Evolutionary conservation across 1,140 invertebrate genomes (phyloP).

Genomic region (Nasonia giraulti): DNA sequence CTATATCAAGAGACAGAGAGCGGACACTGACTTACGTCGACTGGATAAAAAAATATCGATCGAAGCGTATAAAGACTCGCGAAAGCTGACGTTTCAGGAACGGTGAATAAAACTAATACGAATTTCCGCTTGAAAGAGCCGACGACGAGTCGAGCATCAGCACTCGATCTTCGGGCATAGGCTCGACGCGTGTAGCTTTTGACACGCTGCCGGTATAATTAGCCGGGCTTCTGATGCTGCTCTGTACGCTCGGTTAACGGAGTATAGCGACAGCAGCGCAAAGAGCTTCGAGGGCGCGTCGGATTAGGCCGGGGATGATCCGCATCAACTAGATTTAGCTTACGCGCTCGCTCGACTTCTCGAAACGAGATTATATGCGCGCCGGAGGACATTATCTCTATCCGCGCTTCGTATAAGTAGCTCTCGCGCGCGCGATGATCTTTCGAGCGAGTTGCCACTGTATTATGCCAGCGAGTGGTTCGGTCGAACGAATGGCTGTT

Average conservation of each 20-base stretch:
- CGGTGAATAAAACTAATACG: no score
- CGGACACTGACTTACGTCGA: no score
- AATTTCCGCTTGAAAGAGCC: no score
- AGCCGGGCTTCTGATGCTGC: not conserved
- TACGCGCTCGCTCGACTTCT: conserved; percentile 39
- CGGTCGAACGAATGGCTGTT: not conserved
- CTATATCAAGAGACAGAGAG: not conserved
- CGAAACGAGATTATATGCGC: conserved; percentile 30
- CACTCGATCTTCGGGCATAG: not conserved
- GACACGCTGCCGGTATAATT: not conserved
- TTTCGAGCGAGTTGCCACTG: not conserved
- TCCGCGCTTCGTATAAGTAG: conserved; percentile 4
- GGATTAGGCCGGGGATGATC: conserved; percentile 42
- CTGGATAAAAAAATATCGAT: no score
- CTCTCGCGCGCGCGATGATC: not conserved
- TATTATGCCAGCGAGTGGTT: not conserved
- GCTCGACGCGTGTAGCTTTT: not conserved
- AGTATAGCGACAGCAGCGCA: conserved; percentile 1
- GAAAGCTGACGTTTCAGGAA: no score
- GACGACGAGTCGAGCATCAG: not conserved
- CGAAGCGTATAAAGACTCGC: no score
- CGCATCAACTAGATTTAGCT: conserved; percentile 45
- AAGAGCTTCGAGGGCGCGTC: not conserved
- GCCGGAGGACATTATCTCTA: conserved; percentile 31
- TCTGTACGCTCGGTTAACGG: conserved; percentile 30